Evolutionary conservation across 2,888 invertebrate genomes (phyloP).

Genomic region (Exocentrus adspersus): DNA sequence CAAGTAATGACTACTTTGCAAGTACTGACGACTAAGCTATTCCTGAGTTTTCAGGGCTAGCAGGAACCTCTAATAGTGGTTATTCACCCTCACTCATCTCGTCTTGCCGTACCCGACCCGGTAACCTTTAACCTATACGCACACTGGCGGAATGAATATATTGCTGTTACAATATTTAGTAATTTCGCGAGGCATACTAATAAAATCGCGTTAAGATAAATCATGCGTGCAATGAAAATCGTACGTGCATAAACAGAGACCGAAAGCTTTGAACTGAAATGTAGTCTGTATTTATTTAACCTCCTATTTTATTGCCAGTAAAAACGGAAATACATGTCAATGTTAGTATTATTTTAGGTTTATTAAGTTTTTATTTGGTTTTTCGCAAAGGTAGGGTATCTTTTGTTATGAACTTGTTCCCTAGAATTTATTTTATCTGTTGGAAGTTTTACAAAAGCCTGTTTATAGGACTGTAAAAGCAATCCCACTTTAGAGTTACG

Average conservation of each 20-base stretch:
- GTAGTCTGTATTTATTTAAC: slow-evolving; percentile 31
- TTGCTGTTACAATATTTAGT: no score
- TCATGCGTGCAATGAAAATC: slow-evolving; percentile 14
- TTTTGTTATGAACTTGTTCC: not conserved
- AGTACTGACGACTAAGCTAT: no score
- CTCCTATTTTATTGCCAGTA: slow-evolving; percentile 18
- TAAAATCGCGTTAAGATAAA: not conserved
- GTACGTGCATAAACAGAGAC: not conserved
- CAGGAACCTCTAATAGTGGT: no score
- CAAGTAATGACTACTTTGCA: no score
- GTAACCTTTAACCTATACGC: no score
- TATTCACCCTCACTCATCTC: no score
- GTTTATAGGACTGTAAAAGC: not conserved
- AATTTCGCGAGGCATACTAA: not conserved
- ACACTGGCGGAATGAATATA: no score
- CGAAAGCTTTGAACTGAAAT: slow-evolving; percentile 17
- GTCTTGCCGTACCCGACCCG: no score
- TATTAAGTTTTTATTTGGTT: slow-evolving; percentile 14
- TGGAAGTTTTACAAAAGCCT: not conserved
- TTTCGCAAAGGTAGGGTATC: not conserved
- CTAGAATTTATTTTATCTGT: not conserved
- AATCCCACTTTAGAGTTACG: no score
- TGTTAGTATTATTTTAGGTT: slow-evolving; percentile 26
- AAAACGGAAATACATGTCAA: slow-evolving; percentile 30
- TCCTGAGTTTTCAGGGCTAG: no score